Base-by-base conservation (phyloP, 2,797 vertebrate species). In the Rallus crepitans region DNA sequence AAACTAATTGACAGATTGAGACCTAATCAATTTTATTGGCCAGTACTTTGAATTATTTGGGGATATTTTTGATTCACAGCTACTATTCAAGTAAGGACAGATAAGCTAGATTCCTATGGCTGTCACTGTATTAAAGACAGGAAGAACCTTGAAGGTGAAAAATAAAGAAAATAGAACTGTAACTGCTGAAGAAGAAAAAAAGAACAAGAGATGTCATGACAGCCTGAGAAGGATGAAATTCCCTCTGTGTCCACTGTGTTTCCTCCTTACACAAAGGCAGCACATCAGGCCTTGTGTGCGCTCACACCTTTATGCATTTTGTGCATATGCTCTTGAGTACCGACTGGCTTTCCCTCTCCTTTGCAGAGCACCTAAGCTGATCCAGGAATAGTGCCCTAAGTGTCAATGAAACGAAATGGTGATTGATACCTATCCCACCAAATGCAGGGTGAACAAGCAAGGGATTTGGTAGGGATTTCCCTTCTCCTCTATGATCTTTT, bases 171-270 rank as follows among this genome's bases (percentile, higher is more conserved):
- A 64, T 11, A 68, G 50, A 71, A 50, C 16, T 9, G 45, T 66
- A 77, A 71, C 21, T 1, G 20, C 28, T 57, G 48, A 79, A 57
- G 39, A 69, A 14, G 12, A 25, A 52, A 55, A 52, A 73, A 77
- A 45, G 1, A 4, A 1, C 25, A 27, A 0, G 10, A 27, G 25
- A 39, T 77, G 33, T n/a, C 33, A 17, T 2, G 33, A 66, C 45
- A 77, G 31, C 24, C 33, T 16, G 37, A 61, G 48, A 47, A 78
- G 31, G 68, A 82, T 73, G 71, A 69, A 86, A 82, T 82, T 91
- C 84, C 68, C 31, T 66, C 28, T 17, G 0, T 40, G 63, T n/a
- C 78, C 59, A 24, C 52, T 31, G 75, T 1, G 15, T 70, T 90
- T 91, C 40, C 56, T 64, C 33, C 16, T 30, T 15, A 53, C 56